Evolutionary conservation across 2,888 invertebrate genomes (phyloP), one percentile per base, ranked within the genome.

Genomic region (Drosophila algonquin): DNA sequence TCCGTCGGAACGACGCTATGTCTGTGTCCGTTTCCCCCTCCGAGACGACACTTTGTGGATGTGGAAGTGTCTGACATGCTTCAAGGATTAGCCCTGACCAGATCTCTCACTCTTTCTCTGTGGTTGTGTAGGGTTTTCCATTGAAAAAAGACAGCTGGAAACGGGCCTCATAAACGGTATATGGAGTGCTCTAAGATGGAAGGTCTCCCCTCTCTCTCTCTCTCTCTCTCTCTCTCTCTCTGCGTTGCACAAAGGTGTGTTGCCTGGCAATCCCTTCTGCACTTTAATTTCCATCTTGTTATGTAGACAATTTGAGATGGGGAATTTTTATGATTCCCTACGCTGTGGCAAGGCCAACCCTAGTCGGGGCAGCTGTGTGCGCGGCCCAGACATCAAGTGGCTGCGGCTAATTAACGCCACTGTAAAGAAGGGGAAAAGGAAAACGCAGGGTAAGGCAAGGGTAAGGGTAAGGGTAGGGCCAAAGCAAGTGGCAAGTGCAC

Each of bases 401-500:
- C 79, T 80, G 83, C 69, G 87, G 87, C 89, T 82, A 90, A 90
- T 90, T 90, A 90, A 89, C 90, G 79, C 88, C 76, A 59, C 76
- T 77, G 83, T 80, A 72, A 77, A 72, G 75, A 62, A 59, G 56
- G 45, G 44, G 3, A 48, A 27, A 27, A 16, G 30, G 45, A 7
- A 8, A 6, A 18, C 18, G 27, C 7, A n/a, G 10, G 27, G 18
- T 10, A 8, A 14, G 24, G 16, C 18, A n/a, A 40, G 12, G n/a
- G 32, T 14, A 18, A 10, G 5, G 27, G 21, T 12, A n/a, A 45
- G 27, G 18, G 30, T 30, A 30, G 30, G 47, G 24, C 18, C 4
- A 30, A 18, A 9, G 60, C 52, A 18, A 44, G 51, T n/a, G 21
- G 52, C 52, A 64, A 70, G 18, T n/a, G 52, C 57, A 12, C 9